Evolutionary conservation across 2,888 invertebrate species (phyloP).

Genomic region (Eucera pruinosa): DNA sequence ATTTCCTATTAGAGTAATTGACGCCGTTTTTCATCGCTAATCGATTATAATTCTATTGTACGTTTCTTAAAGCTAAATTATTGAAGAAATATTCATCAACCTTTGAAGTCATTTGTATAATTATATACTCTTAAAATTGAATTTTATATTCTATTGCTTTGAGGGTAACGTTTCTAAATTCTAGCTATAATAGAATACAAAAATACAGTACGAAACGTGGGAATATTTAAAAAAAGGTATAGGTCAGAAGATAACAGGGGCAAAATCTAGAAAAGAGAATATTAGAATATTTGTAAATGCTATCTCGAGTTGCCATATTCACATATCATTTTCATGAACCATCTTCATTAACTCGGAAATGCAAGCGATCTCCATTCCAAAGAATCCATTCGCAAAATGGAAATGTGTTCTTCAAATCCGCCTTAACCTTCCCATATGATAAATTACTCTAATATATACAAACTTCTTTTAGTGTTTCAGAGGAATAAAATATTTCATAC

Average conservation of each 20-base stretch:
- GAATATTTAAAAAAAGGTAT: background rate
- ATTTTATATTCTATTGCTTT: no score
- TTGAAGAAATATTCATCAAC: no score
- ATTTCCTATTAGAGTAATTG: no score
- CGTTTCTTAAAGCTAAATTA: no score
- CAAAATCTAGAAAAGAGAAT: background rate
- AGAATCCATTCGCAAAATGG: background rate
- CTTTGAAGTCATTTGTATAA: no score
- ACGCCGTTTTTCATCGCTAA: no score
- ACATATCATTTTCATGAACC: background rate
- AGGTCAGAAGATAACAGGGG: no score
- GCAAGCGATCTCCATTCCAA: background rate
- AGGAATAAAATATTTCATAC: background rate
- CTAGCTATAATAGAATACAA: no score
- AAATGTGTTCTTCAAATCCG: background rate
- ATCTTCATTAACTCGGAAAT: background rate
- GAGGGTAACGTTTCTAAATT: no score
- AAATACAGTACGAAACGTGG: background rate
- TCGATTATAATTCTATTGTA: no score
- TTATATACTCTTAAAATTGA: no score
- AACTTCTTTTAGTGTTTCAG: background rate
- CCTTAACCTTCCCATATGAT: background rate
- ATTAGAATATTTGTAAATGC: background rate
- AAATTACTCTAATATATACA: no score
- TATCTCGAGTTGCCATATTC: background rate